A percentile compares a stretch with the other conserved stretches of the same genome.
Evolutionary conservation across 2,888 invertebrate genomes (phyloP).

Genomic region (Calephelis perditalis): DNA sequence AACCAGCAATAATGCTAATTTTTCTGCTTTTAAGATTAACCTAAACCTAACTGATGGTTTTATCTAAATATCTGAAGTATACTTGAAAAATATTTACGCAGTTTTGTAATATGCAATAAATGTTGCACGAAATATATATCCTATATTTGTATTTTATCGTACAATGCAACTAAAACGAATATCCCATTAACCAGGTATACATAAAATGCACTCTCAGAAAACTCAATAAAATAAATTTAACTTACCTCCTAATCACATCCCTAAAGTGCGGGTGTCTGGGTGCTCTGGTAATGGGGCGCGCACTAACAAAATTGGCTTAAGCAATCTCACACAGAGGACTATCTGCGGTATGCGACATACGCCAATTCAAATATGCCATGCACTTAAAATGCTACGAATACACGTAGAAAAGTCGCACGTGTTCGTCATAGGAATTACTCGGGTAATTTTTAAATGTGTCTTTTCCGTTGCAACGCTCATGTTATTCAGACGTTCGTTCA

Average conservation of each 20-base stretch:
- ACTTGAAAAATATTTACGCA: too few relatives aligned
- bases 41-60: too few relatives aligned
- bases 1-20: too few relatives aligned
- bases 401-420: conserved; percentile 45
- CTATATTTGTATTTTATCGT: not conserved
- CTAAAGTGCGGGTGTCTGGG: conserved; percentile 52
- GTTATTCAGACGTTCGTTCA: conserved; percentile 64
- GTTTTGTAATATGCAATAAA: too few relatives aligned
- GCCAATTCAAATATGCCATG: conserved; percentile 53
- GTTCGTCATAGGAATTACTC: conserved; percentile 70
- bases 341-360: conserved; percentile 38
- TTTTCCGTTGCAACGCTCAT: conserved; percentile 67
- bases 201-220: conserved; percentile 39
- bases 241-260: conserved; percentile 62
- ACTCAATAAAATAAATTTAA: conserved; percentile 62
- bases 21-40: too few relatives aligned
- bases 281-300: conserved; percentile 58
- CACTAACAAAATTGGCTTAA: conserved; percentile 67
- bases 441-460: conserved; percentile 71
- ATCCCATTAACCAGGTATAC: conserved; percentile 46
- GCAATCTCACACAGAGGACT: conserved; percentile 51
- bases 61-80: not conserved
- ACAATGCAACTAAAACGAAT: conserved; percentile 39
- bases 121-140: not conserved
- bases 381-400: conserved; percentile 45